A percentile compares a stretch with the other conserved stretches of the same genome.
Evolutionary conservation across 2,113 vertebrate species (phyloP).

Genomic region (Pachypanchax playfairii): DNA sequence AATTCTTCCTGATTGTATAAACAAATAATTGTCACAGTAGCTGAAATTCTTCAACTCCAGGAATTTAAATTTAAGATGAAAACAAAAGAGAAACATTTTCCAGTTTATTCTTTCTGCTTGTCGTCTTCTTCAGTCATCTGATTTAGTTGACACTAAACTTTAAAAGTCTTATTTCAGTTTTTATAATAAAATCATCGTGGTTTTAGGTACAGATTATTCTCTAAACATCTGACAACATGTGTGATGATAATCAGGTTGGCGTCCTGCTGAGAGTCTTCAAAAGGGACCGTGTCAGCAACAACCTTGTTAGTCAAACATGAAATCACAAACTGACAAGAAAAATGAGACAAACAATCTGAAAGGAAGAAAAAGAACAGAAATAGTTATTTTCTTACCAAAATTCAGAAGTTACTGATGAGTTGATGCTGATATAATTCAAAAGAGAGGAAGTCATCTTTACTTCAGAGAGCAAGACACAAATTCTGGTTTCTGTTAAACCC

Average conservation of each 20-base stretch:
- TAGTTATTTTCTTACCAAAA: not conserved
- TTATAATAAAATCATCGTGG: not conserved
- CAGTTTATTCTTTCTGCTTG: too few species aligned
- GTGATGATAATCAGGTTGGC: slow-evolving; percentile 45
- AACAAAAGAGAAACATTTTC: too few species aligned
- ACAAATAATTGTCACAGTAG: too few species aligned
- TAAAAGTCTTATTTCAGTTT: too few species aligned
- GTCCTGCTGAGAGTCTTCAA: slow-evolving; percentile 24
- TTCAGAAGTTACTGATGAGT: slow-evolving; percentile 9
- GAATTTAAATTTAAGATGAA: too few species aligned
- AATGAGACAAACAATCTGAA: not conserved
- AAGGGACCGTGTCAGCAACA: slow-evolving; percentile 22
- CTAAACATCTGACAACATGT: slow-evolving; percentile 1
- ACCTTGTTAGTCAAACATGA: slow-evolving; percentile 50
- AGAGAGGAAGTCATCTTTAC: slow-evolving; percentile 19
- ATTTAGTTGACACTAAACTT: too few species aligned
- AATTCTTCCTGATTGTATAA: too few species aligned
- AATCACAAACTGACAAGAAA: slow-evolving; percentile 3
- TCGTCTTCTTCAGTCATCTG: too few species aligned
- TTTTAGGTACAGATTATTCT: slow-evolving; percentile 22
- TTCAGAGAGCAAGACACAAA: slow-evolving; percentile 15
- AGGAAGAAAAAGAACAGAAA: slow-evolving; percentile 14
- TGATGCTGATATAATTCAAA: slow-evolving; percentile 12
- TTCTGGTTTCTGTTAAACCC: too few species aligned
- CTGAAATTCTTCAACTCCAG: too few species aligned